Conservation (phyloP, 1,140 invertebrate genomes). For the Neodiprion lecontei region DNA sequence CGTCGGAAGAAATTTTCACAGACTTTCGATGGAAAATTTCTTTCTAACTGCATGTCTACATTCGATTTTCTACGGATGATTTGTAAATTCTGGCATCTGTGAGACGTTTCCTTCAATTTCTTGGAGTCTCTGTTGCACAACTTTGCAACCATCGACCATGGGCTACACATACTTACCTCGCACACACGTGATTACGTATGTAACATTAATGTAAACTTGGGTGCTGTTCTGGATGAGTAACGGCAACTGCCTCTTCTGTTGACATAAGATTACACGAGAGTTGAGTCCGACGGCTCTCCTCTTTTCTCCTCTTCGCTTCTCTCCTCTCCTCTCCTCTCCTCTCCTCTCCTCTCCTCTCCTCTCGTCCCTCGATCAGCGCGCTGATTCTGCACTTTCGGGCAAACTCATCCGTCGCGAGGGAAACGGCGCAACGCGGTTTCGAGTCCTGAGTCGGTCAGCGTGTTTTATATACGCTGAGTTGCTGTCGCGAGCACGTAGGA, state of each 20-base stretch:
- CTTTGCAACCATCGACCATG: too few species aligned
- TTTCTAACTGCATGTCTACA: too few species aligned
- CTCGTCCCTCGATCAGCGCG: constrained; percentile 13
- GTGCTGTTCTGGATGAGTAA: neutral
- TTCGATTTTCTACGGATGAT: too few species aligned
- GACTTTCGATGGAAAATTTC: too few species aligned
- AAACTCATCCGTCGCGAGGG: constrained; percentile 50
- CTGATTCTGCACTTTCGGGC: constrained; percentile 52
- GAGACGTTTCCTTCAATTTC: too few species aligned
- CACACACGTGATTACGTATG: too few species aligned
- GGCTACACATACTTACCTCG: too few species aligned
- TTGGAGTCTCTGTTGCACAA: too few species aligned
- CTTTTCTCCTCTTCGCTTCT: neutral
- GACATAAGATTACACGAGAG: constrained; percentile 48
- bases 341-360: neutral
- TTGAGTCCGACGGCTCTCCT: neutral
- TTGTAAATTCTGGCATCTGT: too few species aligned
- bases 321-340: neutral
- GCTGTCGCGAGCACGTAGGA: constrained; percentile 52
- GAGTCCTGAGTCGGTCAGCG: constrained; percentile 46
- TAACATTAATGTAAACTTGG: too few species aligned
- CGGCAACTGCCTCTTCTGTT: constrained; percentile 42
- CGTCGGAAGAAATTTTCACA: too few species aligned
- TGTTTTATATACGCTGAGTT: constrained; percentile 62
- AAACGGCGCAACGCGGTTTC: neutral